These are phyloP conservation scores for Eugnorisma glareosa DNA, from an alignment of 2,888 invertebrate genomes.

Conservation along the genomic window DNA sequence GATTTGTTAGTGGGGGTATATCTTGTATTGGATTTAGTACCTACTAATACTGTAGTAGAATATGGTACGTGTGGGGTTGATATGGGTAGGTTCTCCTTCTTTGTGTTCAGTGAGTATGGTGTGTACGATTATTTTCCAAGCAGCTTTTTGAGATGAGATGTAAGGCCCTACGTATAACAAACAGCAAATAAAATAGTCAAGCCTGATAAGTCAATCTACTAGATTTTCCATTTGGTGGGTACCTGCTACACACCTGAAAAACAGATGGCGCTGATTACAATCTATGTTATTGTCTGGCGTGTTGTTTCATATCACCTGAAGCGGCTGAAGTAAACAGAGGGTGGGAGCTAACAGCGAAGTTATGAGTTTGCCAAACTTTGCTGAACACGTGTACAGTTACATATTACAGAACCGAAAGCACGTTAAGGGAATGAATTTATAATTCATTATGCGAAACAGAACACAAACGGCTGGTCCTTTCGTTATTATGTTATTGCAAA, in stretches of 20 bases:
- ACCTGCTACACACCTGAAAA: not conserved
- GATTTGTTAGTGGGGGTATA: not conserved
- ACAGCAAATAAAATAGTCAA: not conserved
- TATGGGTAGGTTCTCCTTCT: not conserved
- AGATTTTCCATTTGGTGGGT: not conserved
- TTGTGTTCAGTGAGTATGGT: not conserved
- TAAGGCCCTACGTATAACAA: not conserved
- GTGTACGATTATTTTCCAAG: not conserved
- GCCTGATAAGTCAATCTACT: not conserved
- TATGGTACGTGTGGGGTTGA: no score
- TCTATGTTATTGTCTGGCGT: slow-evolving; percentile 20
- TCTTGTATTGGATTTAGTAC: not conserved
- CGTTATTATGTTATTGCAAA: not conserved
- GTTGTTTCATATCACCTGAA: slow-evolving; percentile 42
- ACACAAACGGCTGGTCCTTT: not conserved
- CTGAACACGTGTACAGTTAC: slow-evolving; percentile 22
- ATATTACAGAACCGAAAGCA: slow-evolving; percentile 9
- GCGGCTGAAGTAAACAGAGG: slow-evolving; percentile 14
- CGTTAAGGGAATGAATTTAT: slow-evolving; percentile 3
- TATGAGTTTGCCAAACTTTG: slow-evolving; percentile 48
- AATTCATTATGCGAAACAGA: not conserved
- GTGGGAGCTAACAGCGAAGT: slow-evolving; percentile 26
- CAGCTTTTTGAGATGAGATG: not conserved
- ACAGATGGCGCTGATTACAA: slow-evolving; percentile 51
- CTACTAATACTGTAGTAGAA: not conserved